phyloP scores from a whole-genome alignment of 1,140 invertebrate species.

The Maconellicoccus hirsutus region DNA sequence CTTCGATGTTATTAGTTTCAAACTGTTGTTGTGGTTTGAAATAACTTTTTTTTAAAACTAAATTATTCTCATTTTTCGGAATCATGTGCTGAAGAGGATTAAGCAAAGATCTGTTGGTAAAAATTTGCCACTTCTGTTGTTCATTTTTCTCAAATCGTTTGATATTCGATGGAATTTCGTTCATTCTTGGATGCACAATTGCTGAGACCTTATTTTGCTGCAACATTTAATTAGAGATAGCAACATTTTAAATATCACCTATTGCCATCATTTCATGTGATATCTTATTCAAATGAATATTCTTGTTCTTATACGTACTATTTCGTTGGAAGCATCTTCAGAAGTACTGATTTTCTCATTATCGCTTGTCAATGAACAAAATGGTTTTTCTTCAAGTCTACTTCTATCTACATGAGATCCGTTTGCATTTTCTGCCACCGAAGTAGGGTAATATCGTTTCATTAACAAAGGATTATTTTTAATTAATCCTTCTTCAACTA shows the following conservation, averaged over 20 bases:
- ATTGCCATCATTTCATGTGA: too few species aligned
- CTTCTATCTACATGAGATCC: background rate
- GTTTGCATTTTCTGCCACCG: background rate
- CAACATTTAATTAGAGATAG: background rate
- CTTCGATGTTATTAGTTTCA: conserved; percentile 36
- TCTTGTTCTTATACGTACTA: too few species aligned
- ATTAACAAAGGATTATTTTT: conserved; percentile 61
- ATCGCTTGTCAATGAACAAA: background rate
- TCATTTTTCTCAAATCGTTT: background rate
- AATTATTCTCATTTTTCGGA: background rate
- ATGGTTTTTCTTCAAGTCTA: background rate
- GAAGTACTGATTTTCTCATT: background rate
- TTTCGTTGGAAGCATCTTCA: too few species aligned
- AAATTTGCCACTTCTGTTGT: background rate
- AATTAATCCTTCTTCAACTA: conserved; percentile 40
- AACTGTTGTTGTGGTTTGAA: background rate
- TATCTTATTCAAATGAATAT: too few species aligned
- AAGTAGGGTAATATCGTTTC: conserved; percentile 26
- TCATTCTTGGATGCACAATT: background rate
- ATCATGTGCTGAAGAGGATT: background rate
- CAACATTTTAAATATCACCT: too few species aligned
- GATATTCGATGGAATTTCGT: background rate
- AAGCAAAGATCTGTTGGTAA: background rate
- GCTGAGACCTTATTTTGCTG: background rate
- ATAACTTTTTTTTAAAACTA: background rate